Base-by-base conservation (phyloP, 2,113 vertebrate species). In the Eleginops maclovinus region DNA sequence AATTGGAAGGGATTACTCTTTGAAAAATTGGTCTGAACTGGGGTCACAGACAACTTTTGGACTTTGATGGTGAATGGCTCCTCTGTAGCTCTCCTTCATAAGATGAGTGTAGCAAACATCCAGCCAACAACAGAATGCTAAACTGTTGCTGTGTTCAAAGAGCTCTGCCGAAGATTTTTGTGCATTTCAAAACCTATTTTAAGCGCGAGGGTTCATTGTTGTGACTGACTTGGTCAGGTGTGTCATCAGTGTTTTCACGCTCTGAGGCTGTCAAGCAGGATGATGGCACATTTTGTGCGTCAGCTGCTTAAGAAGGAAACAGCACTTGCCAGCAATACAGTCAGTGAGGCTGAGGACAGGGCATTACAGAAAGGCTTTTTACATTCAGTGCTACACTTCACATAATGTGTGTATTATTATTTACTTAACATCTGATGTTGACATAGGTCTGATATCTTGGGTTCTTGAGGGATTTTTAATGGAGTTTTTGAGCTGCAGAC, bases 1-100 rank as follows among this genome's bases (percentile, higher is more conserved):
- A 89, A 92, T 91, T 93, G 91, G 47, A 86, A 58, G 19, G 77
- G 90, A 89, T 93, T 92, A 87, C 91, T 79, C 44, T 77, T 66
- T 79, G 53, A 43, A 82, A 76, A 63, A 31, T 72, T 36, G 55
- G 56, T 75, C 68, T 49, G 58, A 46, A 50, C 14, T 1, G 24
- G 70, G 85, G 83, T 87, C 84, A 70, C 24, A 1, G 82, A 71
- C 80, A 81, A 83, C 70, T 49, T 87, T 79, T 75, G 65, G 64
- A 26, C 83, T 79, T 58, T 16, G 47, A n/a, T 1, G 58, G 46
- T 81, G 55, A 86, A n/a, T 41, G 24, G 53, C 12, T 24, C 64
- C 53, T 70, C 75, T 36, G 43, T 71, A 67, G 68, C 72, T 22
- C 78, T 63, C 64, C 68, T 56, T 79, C 84, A 63, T 64, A 63